Evolutionary conservation across 1,140 invertebrate genomes (phyloP), one percentile per base, ranked within the genome.

Genomic region (Ladona fulva): DNA sequence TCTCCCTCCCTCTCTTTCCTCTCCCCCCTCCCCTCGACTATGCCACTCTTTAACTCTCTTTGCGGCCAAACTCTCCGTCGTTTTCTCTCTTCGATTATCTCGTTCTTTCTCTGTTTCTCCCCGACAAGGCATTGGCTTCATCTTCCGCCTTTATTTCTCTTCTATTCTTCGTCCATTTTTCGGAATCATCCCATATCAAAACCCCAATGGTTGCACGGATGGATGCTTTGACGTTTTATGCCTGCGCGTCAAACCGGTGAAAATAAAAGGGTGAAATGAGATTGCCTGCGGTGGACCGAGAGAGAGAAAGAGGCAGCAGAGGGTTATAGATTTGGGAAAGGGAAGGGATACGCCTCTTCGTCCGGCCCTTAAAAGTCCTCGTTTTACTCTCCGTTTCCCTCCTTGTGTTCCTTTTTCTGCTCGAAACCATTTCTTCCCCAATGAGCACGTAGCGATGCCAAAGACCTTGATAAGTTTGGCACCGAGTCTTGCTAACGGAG

Each of bases 201-300:
- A 66, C 52, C n/a, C 52, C n/a, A 12, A 66, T 19, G 52, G 52
- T 22, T 66, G 52, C n/a, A 66, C 52, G 52, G 52, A 66, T 66
- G 52, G 52, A 66, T 66, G 52, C 52, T 66, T 66, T 66, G 52
- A 66, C 52, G 52, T 66, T 66, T 66, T 66, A 66, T 66, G 52
- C 52, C 52, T 66, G 52, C 52, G 52, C 52, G 52, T 66, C 52
- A 66, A 66, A 22, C 52, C 52, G 52, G 52, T 16, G n/a, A 66
- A 66, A 66, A 66, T 66, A 16, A 66, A 66, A 66, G 14, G 52
- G 3, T 19, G 52, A 12, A 66, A 66, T 66, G 52, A 66, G 52
- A 66, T 66, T 66, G 52, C 52, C 52, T 22, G n/a, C n/a, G 52
- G 52, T 66, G 52, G 52, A 22, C 52, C n/a, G 52, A 22, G n/a